A percentile compares a stretch with the other conserved stretches of the same genome.
Evolutionary conservation across 1,140 invertebrate genomes (phyloP).

Genomic region (Drosophila micromelanica): DNA sequence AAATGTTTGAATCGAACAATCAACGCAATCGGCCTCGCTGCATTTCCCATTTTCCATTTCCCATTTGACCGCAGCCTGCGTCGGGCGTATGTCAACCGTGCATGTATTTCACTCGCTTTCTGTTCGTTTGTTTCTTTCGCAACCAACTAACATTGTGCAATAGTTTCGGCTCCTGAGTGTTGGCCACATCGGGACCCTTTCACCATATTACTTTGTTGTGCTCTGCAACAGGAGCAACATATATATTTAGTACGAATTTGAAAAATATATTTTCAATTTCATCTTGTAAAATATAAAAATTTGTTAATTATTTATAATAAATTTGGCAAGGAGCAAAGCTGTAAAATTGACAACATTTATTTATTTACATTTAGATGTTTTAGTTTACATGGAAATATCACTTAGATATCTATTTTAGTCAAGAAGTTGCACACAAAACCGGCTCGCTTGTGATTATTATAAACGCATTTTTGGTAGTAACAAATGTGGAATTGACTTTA

Average conservation of each 20-base stretch:
- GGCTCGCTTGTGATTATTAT: no score
- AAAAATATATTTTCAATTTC: no score
- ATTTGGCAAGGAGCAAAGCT: no score
- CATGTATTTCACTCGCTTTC: conserved; percentile 52
- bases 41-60: conserved; percentile 57
- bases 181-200: conserved; percentile 15
- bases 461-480: no score
- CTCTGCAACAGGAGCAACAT: conserved; percentile 7
- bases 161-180: conserved; percentile 37
- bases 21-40: conserved; percentile 37
- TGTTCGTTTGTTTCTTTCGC: conserved; percentile 56
- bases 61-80: background rate
- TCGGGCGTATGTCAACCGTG: conserved; percentile 58
- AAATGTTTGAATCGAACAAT: conserved; percentile 76
- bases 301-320: no score
- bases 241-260: background rate
- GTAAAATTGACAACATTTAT: no score
- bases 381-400: no score
- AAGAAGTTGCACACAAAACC: no score
- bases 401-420: no score
- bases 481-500: no score
- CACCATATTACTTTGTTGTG: conserved; percentile 54
- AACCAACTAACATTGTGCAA: conserved; percentile 51
- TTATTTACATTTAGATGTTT: no score
- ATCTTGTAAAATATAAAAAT: no score